Conservation (phyloP, 2,113 vertebrate genomes). For the Rallus limicola region DNA sequence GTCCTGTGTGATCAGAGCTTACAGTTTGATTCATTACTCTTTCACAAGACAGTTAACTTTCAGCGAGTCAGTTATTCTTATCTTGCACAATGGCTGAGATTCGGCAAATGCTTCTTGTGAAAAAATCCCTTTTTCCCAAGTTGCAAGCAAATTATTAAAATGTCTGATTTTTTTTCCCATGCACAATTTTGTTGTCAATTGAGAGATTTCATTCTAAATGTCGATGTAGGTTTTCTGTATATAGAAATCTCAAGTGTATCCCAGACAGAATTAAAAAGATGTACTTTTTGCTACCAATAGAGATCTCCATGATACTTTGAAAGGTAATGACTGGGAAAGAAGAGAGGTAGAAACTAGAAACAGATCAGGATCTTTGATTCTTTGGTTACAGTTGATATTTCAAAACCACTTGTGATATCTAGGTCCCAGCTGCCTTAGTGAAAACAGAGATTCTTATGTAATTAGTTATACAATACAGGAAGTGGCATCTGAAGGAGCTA, state of each 20-base stretch:
- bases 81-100: neutral
- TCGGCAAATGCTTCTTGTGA: neutral
- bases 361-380: neutral
- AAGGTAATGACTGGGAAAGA: neutral
- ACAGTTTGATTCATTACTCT: constrained; percentile 29
- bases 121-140: neutral
- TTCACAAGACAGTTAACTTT: constrained; percentile 14
- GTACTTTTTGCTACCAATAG: neutral
- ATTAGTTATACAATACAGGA: neutral
- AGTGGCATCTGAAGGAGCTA: neutral
- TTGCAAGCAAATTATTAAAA: neutral
- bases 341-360: neutral
- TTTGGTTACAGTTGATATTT: neutral
- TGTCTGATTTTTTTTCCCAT: neutral
- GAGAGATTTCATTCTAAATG: neutral
- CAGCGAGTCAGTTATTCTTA: constrained; percentile 14
- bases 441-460: neutral
- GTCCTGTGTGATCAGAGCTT: constrained; percentile 25
- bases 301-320: neutral
- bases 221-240: neutral
- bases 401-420: neutral
- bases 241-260: neutral
- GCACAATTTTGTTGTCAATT: neutral
- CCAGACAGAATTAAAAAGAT: neutral
- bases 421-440: neutral